Base-by-base conservation (phyloP, 2,888 invertebrate genomes). In the Drosophila picticornis region DNA sequence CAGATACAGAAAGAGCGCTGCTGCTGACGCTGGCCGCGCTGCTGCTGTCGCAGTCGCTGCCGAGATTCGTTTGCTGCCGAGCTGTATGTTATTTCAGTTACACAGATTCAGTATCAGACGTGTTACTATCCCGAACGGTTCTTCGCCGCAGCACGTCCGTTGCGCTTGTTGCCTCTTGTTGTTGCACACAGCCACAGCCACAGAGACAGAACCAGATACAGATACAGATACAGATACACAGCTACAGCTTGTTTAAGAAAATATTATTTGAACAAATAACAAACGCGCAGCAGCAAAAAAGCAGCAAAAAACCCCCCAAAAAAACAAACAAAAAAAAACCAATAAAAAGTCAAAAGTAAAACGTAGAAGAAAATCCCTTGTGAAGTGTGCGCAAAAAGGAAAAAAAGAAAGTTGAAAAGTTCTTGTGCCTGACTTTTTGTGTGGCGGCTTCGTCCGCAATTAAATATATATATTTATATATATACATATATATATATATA, bases 81-180 rank as follows among this genome's bases (percentile, higher is more conserved):
- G 88, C 89, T 90, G 87, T 91, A 87, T 92, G 92, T 92, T 92
- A 92, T 92, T 92, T 93, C 93, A 92, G 93, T 91, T 92, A 92
- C 91, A 92, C 91, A 92, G 92, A 92, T 93, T 93, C 92, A 93
- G 93, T 93, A 92, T 92, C 92, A 91, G 91, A 92, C 93, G 93
- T 92, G 93, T 93, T 92, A 91, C 92, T 92, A 92, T 81, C 83
- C 88, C 84, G 92, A 92, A 88, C 92, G 93, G 93, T 91, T 88
- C 84, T 89, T 81, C 77, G 83, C 70, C 88, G 82, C 79, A 71
- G 67, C 84, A 72, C 79, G 67, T 72, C 53, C 80, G 81, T 36
- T 51, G 62, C 61, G 72, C 55, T 53, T 64, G 62, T 55, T 36
- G 55, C 27, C 19, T 25, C 48, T 72, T 81, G 66, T 83, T 80